Percentiles rank a stretch among this genome's conserved stretches.
Evolutionary conservation across 2,888 invertebrate genomes (phyloP).

Genomic region (Nineta flava): DNA sequence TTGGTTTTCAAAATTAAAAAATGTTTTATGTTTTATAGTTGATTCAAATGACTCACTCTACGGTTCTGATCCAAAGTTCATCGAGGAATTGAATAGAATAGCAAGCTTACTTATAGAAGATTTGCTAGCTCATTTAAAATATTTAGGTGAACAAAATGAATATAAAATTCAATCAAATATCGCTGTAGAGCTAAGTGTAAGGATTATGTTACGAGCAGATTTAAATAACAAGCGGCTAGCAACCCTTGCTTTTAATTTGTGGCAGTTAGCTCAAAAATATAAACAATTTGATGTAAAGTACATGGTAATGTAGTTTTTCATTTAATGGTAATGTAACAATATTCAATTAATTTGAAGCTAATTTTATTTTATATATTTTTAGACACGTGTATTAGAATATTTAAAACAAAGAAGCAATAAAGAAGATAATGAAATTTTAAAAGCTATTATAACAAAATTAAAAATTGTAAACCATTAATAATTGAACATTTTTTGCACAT

Average conservation of each 20-base stretch:
- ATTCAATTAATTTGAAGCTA: neutral
- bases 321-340: neutral
- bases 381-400: conserved; percentile 17
- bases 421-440: conserved; percentile 13
- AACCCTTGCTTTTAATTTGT: conserved; percentile 60
- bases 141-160: conserved; percentile 45
- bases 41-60: conserved; percentile 88
- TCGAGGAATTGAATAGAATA: conserved; percentile 62
- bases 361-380: conserved; percentile 9
- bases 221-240: conserved; percentile 41
- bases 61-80: conserved; percentile 75
- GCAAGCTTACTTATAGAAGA: conserved; percentile 63
- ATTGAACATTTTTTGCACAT: too few species aligned
- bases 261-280: conserved; percentile 62
- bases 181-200: conserved; percentile 56
- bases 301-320: conserved; percentile 20
- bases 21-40: conserved; percentile 33
- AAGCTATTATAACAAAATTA: conserved; percentile 16
- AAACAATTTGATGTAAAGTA: conserved; percentile 21
- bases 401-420: conserved; percentile 13
- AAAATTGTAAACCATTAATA: neutral
- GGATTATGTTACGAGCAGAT: conserved; percentile 49
- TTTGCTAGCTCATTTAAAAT: conserved; percentile 50
- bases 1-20: neutral
- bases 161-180: conserved; percentile 52